These are phyloP conservation scores for Drosophila insularis DNA, from an alignment of 1,140 invertebrate species.

Conservation along the genomic window DNA sequence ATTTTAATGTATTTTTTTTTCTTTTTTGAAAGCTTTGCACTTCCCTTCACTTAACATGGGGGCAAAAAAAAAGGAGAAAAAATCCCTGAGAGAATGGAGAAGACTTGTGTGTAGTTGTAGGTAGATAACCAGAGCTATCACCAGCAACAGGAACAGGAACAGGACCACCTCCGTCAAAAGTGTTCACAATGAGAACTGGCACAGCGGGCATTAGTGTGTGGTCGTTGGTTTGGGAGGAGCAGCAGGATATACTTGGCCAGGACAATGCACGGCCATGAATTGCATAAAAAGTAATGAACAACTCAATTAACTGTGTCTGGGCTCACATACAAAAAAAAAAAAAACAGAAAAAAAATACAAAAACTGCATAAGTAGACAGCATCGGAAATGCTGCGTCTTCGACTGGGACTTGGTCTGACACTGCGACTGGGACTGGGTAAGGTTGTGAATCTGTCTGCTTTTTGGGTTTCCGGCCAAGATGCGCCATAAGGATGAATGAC, in stretches of 20 bases:
- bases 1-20: background rate
- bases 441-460: slow-evolving; percentile 20
- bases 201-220: slow-evolving; percentile 28
- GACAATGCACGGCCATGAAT: slow-evolving; percentile 70
- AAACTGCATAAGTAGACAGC: slow-evolving; percentile 58
- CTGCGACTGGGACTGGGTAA: background rate
- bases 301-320: slow-evolving; percentile 66
- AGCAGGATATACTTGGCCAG: slow-evolving; percentile 63
- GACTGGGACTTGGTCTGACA: background rate
- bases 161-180: slow-evolving; percentile 26
- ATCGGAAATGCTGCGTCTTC: slow-evolving; percentile 31
- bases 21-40: background rate
- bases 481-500: slow-evolving; percentile 10
- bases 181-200: slow-evolving; percentile 2
- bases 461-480: slow-evolving; percentile 56
- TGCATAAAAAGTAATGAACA: slow-evolving; percentile 72
- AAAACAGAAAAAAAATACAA: background rate
- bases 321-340: background rate
- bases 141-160: background rate
- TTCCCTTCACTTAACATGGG: background rate
- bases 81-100: background rate
- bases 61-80: background rate
- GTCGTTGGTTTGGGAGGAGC: slow-evolving; percentile 32
- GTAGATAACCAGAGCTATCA: background rate
- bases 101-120: background rate